Evolutionary conservation across 2,113 vertebrate species (phyloP), one percentile per base, ranked within the genome.

Genomic region (Suricata suricatta): DNA sequence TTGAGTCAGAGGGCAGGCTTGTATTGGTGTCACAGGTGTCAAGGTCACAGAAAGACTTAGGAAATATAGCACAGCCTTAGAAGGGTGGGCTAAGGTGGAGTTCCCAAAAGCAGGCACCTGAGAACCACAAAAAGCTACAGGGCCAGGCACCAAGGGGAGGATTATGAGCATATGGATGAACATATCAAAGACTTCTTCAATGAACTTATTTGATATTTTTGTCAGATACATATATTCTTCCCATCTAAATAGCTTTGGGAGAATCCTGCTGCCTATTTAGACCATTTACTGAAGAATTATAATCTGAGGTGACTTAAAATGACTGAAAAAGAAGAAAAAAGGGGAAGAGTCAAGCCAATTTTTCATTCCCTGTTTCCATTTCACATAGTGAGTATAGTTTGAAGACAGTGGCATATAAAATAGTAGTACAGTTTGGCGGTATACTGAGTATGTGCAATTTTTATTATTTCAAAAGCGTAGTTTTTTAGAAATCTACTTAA

Each of bases 101-200:
- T 33, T 31, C 33, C 64, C n/a, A 25, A 35, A 14, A 21, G 23
- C 4, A 33, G 52, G 50, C 2, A 7, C 31, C 41, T 25, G 21
- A 38, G 41, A 31, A 13, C 17, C 60, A 60, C 0, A 0, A 2
- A 57, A n/a, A 25, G 52, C 38, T 6, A 33, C 9, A 80, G 57
- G 15, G 17, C 11, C 2, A 29, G n/a, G 10, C 1, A 17, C 23
- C 38, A 3, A 31, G 54, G 7, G 19, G 5, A 29, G 21, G 25
- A 35, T 21, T 3, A 3, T 1, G 0, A 19, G 17, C 2, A 0
- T 5, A 7, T 0, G 16, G 52, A 19, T 15, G 11, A 35, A 27
- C 31, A 35, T 47, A 33, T 12, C 6, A 9, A 57, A 38, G 54
- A 33, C 11, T n/a, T 35, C 50, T 16, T 81, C n/a, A 79, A 77